Conservation (phyloP, 2,797 vertebrate genomes). For the Neoniphon sammara region DNA sequence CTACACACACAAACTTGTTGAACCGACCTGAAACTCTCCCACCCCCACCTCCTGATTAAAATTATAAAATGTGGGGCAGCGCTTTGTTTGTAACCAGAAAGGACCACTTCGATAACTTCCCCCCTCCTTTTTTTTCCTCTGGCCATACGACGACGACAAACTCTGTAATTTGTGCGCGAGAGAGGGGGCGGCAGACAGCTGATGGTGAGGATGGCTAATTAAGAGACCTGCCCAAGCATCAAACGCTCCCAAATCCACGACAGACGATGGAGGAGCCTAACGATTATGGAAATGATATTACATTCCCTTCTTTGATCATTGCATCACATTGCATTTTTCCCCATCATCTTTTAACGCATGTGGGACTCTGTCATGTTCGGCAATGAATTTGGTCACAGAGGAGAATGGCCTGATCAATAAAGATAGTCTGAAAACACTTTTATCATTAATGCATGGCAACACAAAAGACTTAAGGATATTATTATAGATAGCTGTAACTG, state of each 20-base stretch:
- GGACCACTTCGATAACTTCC: constrained; percentile 54
- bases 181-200: constrained; percentile 77
- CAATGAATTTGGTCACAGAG: constrained; percentile 79
- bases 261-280: constrained; percentile 78
- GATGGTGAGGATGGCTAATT: constrained; percentile 82
- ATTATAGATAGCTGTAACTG: constrained; percentile 73
- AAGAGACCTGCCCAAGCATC: constrained; percentile 84
- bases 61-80: constrained; percentile 36
- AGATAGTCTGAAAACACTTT: constrained; percentile 77
- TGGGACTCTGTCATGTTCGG: constrained; percentile 77
- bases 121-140: constrained; percentile 55
- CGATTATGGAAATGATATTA: constrained; percentile 86
- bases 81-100: constrained; percentile 58
- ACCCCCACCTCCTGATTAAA: constrained; percentile 46
- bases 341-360: constrained; percentile 76
- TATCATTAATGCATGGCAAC: constrained; percentile 71
- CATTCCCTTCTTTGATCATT: constrained; percentile 84
- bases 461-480: constrained; percentile 78
- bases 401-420: constrained; percentile 80
- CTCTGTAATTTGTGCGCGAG: constrained; percentile 71
- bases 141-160: constrained; percentile 67
- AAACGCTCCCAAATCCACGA: constrained; percentile 80
- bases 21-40: constrained; percentile 27
- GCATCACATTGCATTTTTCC: constrained; percentile 83
- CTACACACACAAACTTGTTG: constrained; percentile 52